These are phyloP conservation scores for Pseudochirops cupreus DNA, from an alignment of 2,797 vertebrate species.

Conservation along the genomic window DNA sequence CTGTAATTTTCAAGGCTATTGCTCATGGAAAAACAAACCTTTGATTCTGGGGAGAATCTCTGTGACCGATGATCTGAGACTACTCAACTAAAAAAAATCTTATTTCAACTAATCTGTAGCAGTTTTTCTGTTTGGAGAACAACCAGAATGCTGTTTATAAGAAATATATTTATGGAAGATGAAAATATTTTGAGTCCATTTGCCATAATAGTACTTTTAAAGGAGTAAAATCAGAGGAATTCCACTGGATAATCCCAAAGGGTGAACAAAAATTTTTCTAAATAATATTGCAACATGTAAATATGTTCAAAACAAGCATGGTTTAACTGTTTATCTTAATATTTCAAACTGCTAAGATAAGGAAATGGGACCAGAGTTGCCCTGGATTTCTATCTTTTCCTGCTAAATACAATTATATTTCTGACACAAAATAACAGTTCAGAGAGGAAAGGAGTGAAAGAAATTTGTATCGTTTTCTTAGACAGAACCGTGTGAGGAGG, in stretches of 20 bases:
- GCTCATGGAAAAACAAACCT: slow-evolving; percentile 15
- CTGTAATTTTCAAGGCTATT: slow-evolving; percentile 61
- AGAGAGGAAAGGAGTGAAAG: slow-evolving; percentile 23
- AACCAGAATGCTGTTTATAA: slow-evolving; percentile 59
- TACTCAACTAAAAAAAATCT: slow-evolving; percentile 51
- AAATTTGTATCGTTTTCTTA: neutral
- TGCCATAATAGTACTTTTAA: slow-evolving; percentile 61
- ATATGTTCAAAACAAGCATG: slow-evolving; percentile 12
- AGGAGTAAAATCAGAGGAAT: slow-evolving; percentile 41
- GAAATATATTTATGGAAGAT: slow-evolving; percentile 76
- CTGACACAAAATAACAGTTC: neutral
- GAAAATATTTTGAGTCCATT: slow-evolving; percentile 62
- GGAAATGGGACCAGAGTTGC: neutral
- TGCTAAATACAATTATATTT: slow-evolving; percentile 46
- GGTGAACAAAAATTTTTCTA: slow-evolving; percentile 36
- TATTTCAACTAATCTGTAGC: slow-evolving; percentile 44
- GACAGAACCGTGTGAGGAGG: rapidly evolving
- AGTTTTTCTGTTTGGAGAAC: slow-evolving; percentile 67
- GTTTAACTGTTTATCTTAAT: neutral
- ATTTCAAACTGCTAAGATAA: slow-evolving; percentile 38
- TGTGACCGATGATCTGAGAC: slow-evolving; percentile 6
- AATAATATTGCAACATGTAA: slow-evolving; percentile 7
- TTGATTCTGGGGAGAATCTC: slow-evolving; percentile 37
- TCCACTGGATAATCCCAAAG: slow-evolving; percentile 42
- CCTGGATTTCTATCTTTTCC: slow-evolving; percentile 12